Evolutionary conservation across 64 coral and sea anemone genomes (phyloP).

Genomic region (Actinia tenebrosa): DNA sequence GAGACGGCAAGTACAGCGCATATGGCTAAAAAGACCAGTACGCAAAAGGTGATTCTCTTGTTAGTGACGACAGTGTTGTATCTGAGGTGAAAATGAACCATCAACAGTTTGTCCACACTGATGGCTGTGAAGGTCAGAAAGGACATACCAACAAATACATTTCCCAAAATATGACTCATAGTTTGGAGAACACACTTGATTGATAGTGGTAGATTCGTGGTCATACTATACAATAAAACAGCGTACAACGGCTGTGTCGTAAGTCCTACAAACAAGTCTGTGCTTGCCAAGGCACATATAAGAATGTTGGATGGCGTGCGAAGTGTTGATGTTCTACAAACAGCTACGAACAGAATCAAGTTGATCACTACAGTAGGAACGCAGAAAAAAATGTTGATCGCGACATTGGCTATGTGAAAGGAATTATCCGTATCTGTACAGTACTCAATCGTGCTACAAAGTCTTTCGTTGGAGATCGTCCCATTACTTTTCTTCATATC

Average conservation of each 20-base stretch:
- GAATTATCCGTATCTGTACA: too few relatives aligned
- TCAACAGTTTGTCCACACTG: constrained; percentile 9
- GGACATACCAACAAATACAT: neutral
- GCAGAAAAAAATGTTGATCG: neutral
- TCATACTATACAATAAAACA: neutral
- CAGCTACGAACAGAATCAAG: neutral
- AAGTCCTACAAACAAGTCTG: neutral
- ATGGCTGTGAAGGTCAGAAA: constrained; percentile 15
- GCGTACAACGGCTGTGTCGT: neutral
- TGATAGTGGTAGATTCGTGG: neutral
- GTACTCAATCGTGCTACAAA: too few relatives aligned
- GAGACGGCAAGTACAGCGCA: neutral
- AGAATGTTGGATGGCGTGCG: constrained; percentile 11
- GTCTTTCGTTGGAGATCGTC: too few relatives aligned
- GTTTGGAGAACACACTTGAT: neutral
- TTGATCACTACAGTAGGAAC: neutral
- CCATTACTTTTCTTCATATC: too few relatives aligned
- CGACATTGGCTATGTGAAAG: neutral
- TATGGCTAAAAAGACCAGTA: neutral
- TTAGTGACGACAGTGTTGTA: constrained; percentile 11
- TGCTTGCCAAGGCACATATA: neutral
- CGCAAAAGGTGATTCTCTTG: neutral
- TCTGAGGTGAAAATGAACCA: constrained; percentile 12
- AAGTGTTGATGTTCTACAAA: neutral
- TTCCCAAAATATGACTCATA: neutral